Percentiles rank a stretch among this genome's conserved stretches.
Conservation (phyloP, 2,797 vertebrate species). For the Sorex maritimensis region DNA sequence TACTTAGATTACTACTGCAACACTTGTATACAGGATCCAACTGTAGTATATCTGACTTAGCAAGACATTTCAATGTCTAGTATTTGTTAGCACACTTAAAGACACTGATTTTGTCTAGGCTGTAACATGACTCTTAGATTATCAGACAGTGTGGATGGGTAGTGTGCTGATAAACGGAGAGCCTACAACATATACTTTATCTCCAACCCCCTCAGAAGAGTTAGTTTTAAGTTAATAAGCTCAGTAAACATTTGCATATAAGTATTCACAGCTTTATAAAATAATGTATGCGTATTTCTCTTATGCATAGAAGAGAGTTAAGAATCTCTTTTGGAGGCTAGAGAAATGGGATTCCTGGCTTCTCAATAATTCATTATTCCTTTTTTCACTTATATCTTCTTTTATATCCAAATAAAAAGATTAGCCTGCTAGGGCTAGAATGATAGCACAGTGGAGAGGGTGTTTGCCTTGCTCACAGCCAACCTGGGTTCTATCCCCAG, state of each 20-base stretch:
- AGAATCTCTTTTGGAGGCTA: not conserved
- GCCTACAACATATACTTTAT: not conserved
- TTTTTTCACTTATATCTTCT: not conserved
- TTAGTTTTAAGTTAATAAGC: not conserved
- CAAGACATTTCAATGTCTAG: not conserved
- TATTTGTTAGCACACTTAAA: conserved; percentile 25
- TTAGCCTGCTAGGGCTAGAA: not conserved
- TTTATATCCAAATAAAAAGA: not conserved
- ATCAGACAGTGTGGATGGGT: conserved; percentile 6
- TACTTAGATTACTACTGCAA: not conserved
- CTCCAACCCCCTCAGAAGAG: conserved; percentile 3
- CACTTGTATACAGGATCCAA: too few species aligned
- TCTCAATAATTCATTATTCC: not conserved
- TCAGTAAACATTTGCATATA: not conserved
- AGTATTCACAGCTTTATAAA: conserved; percentile 35
- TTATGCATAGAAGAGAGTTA: not conserved
- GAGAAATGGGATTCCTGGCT: not conserved
- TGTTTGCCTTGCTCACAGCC: too few species aligned
- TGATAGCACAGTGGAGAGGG: too few species aligned
- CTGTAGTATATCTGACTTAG: not conserved
- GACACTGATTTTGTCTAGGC: not conserved
- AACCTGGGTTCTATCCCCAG: too few species aligned
- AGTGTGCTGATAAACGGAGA: not conserved
- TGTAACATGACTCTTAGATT: conserved; percentile 10
- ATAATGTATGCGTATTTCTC: not conserved